Evolutionary conservation across 2,888 invertebrate genomes (phyloP).

Genomic region (Trissolcus brochymenae): DNA sequence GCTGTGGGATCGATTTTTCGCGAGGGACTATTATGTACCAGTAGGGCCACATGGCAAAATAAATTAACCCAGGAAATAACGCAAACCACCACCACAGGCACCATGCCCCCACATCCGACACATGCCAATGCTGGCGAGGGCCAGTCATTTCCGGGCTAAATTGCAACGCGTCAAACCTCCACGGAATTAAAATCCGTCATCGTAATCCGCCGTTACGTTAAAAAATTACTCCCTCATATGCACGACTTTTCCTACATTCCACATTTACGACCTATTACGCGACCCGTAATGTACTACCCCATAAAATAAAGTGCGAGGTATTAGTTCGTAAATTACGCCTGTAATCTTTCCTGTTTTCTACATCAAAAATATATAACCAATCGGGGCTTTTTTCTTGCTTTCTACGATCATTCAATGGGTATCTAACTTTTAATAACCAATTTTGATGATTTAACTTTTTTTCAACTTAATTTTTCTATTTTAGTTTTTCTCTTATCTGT

Average conservation of each 20-base stretch:
- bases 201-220: conserved; percentile 52
- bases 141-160: conserved; percentile 52
- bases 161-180: conserved; percentile 51
- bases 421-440: too few relatives aligned
- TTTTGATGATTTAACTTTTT: too few relatives aligned
- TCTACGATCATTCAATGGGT: too few relatives aligned
- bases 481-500: too few relatives aligned
- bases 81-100: conserved; percentile 41
- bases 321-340: conserved; percentile 25
- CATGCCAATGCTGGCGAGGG: conserved; percentile 27
- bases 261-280: conserved; percentile 44
- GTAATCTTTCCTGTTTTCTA: conserved; percentile 20
- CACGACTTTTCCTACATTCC: conserved; percentile 36
- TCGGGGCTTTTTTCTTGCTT: too few relatives aligned
- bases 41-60: conserved; percentile 57
- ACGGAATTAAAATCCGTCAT: conserved; percentile 55
- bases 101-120: conserved; percentile 13
- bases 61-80: conserved; percentile 61
- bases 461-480: too few relatives aligned
- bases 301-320: conserved; percentile 33
- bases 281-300: conserved; percentile 25
- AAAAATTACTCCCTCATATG: conserved; percentile 44
- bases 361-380: too few relatives aligned
- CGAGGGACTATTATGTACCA: conserved; percentile 33
- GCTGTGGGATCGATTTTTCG: conserved; percentile 58